Evolutionary conservation across 1,140 invertebrate genomes (phyloP), one percentile per base, ranked within the genome.

Genomic region (Lepidurus packardi): DNA sequence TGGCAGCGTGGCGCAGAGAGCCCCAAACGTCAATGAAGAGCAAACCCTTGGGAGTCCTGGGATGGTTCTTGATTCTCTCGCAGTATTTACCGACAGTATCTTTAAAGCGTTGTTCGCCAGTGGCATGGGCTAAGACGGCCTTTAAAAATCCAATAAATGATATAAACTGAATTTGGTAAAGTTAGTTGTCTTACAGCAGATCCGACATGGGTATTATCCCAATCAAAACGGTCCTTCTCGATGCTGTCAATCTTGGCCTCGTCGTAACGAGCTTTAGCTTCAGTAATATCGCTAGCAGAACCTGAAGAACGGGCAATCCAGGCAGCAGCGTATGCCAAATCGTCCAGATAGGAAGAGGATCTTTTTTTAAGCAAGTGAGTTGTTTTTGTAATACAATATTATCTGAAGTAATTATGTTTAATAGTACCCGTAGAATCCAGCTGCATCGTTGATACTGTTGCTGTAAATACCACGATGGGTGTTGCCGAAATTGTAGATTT

Each of bases 251-350:
- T 82, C 43, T 85, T 83, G 78, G 88, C 90, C 78, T 87, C 85
- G 65, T 85, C 83, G 80, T 88, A 89, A 80, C 86, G 85, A 73
- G 84, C 81, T 43, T 87, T 84, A 1, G 89, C 89, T 43, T 88
- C 87, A 9, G 86, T 84, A 74, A 89, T 82, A 80, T 90, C 91
- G 21, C 81, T 82, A 0, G 82, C 78, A 7, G 89, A 85, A 11
- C 86, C 86, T 0, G 89, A 90, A 7, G 89, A 89, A 77, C 87
- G 86, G 84, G 86, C 90, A 7, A 91, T 82, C 90, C 90, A 91
- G 4, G 86, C 84, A 0, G 89, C 89, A 0, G 89, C 88, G 89
- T 89, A 91, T 0, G 87, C 86, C 75, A 91, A 82, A 80, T 91
- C 90, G 81, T 91, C 90, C 1, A 87, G 87, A 80, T 89, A 90